These are phyloP conservation scores for Calvadosia cruxmelitensis DNA, from an alignment of 30 jellyfish, hydroid and myxozoan species.

Conservation along the genomic window DNA sequence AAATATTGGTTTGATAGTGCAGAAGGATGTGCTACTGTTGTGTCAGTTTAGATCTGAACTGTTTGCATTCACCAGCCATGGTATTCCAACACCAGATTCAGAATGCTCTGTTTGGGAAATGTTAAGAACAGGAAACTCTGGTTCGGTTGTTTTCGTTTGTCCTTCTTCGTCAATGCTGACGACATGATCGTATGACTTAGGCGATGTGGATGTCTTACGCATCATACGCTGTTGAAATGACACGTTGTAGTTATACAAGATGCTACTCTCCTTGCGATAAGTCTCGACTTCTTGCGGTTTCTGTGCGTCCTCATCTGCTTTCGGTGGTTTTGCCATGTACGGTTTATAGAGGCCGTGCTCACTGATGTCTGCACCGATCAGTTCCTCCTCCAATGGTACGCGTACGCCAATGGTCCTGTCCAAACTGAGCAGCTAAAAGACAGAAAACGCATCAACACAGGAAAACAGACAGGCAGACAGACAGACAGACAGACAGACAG, in stretches of 20 bases:
- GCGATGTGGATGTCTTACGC: not conserved
- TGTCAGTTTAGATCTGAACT: no score
- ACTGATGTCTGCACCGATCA: conserved; percentile 61
- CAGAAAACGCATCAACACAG: no score
- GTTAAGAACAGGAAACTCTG: no score
- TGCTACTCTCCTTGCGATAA: not conserved
- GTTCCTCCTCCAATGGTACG: conserved; percentile 50
- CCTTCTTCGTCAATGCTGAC: not conserved
- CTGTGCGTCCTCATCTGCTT: not conserved
- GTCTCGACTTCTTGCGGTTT: not conserved
- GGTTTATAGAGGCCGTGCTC: conserved; percentile 63
- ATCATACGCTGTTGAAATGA: not conserved
- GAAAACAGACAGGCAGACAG: no score
- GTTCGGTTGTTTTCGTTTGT: no score
- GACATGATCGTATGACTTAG: not conserved
- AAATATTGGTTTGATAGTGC: no score
- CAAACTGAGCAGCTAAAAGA: conserved; percentile 8
- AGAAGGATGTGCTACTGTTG: no score
- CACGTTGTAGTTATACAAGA: not conserved
- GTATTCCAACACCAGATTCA: no score
- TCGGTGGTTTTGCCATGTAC: no score
- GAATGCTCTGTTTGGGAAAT: no score
- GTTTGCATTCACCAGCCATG: no score
- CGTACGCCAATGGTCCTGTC: conserved; percentile 44
- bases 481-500: no score